Evolutionary conservation across 2,888 invertebrate species (phyloP), one percentile per base, ranked within the genome.

Genomic region (Miltochrista miniata): DNA sequence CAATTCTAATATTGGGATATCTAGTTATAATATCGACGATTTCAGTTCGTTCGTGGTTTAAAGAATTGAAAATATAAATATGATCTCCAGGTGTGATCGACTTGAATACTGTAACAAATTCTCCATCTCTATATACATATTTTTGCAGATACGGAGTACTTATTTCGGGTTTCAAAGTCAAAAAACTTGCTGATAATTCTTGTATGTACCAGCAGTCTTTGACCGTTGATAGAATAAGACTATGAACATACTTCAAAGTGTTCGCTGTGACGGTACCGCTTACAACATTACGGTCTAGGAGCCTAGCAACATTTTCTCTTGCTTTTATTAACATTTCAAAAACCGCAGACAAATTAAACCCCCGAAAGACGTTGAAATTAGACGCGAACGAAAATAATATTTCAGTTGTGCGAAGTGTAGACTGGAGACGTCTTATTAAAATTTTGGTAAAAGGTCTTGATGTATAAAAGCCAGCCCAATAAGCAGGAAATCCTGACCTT

Each of bases 231-330:
- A 87, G 47, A 47, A 89, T 80, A 95, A 95, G 69, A 94, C 87
- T 34, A 95, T 97, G 85, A 95, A 98, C 79, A 82, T 99, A 98
- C 53, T 95, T 94, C 93, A 98, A 96, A 0, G 97, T 96, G 61
- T 94, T 94, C 0, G 95, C 93, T 72, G 96, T 96, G 13, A 98
- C 95, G 0, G 98, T 99, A 2, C 99, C 99, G 0, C 98, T 98
- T 48, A 97, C 97, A n/a, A 98, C 98, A 80, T 99, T 98, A 74
- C 98, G 98, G 82, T 99, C 99, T 79, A 98, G 96, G 70, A 99
- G 97, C 18, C 98, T 92, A 0, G 96, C 98, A 48, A 98, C 92
- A 93, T 94, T 72, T 95, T 94, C 81, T 94, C 97, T 76, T 93
- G 94, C 50, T 94, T 92, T 90, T 93, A 94, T 47, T 40, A 90